These are phyloP conservation scores for Calycopis cecrops DNA, from an alignment of 1,140 invertebrate species.

Conservation along the genomic window DNA sequence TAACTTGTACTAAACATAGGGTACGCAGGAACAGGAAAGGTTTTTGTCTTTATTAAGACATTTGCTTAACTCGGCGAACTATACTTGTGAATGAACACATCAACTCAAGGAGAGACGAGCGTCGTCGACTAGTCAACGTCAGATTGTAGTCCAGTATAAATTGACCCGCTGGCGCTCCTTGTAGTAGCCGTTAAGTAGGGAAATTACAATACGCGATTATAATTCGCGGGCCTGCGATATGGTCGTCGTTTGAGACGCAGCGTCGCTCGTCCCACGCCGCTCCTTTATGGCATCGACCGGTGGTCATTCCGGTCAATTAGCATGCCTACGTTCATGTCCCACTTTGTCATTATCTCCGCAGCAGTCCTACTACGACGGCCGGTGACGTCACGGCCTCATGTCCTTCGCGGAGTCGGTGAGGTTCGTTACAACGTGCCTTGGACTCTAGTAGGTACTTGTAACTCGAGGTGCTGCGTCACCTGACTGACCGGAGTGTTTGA, in stretches of 20 bases:
- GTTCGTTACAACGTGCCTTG: too few relatives aligned
- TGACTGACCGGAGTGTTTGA: too few relatives aligned
- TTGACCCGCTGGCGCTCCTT: conserved; percentile 31
- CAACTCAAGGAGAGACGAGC: conserved; percentile 23
- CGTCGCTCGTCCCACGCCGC: conserved; percentile 58
- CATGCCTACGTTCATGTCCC: conserved; percentile 63
- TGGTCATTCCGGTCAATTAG: conserved; percentile 66
- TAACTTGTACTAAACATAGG: too few relatives aligned
- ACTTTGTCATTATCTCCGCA: conserved; percentile 62
- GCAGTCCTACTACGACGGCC: conserved; percentile 31
- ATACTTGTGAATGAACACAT: conserved; percentile 65
- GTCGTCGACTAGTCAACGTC: too few relatives aligned
- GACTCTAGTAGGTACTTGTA: too few relatives aligned
- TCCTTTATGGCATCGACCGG: conserved; percentile 54
- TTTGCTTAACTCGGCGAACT: conserved; percentile 41
- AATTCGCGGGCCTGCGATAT: conserved; percentile 29
- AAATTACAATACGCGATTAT: background rate
- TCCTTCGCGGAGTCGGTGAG: too few relatives aligned
- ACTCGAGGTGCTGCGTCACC: too few relatives aligned
- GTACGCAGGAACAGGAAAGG: background rate
- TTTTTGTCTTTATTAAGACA: conserved; percentile 20
- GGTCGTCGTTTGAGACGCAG: conserved; percentile 50
- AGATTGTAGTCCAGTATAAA: conserved; percentile 19
- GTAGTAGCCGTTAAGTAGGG: background rate
- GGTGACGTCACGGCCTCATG: too few relatives aligned